A percentile compares a stretch with the other conserved stretches of the same genome.
Evolutionary conservation across 2,797 vertebrate species (phyloP).

Genomic region (Chromis chromis): DNA sequence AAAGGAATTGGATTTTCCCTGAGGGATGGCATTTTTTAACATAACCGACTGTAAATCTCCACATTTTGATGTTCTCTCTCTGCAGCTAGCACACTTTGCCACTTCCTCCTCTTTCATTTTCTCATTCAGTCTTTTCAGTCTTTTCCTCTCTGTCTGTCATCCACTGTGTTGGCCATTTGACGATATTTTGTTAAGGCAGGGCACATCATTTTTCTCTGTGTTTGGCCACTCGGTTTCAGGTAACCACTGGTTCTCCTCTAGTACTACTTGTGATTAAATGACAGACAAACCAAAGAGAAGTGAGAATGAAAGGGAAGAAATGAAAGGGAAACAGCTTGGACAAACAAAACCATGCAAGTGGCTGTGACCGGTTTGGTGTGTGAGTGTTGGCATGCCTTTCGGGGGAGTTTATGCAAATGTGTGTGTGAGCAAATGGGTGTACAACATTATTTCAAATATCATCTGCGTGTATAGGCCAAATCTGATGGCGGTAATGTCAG

Average conservation of each 20-base stretch:
- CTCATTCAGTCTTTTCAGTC: conserved; percentile 6
- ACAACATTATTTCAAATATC: conserved; percentile 22
- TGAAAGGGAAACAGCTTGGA: conserved; percentile 20
- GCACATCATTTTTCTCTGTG: conserved; percentile 28
- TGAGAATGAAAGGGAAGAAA: conserved; percentile 1
- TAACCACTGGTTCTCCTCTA: conserved; percentile 30
- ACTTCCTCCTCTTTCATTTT: not conserved
- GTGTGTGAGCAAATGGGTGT: conserved; percentile 28
- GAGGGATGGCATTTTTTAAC: conserved; percentile 53
- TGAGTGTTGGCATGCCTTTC: conserved; percentile 3
- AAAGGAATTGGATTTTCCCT: conserved; percentile 44
- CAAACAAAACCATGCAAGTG: conserved; percentile 18
- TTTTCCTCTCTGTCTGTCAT: conserved; percentile 11
- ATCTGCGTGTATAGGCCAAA: conserved; percentile 16
- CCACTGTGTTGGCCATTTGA: conserved; percentile 29
- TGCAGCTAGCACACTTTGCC: not conserved
- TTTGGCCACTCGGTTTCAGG: conserved; percentile 37
- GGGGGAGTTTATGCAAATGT: conserved; percentile 19
- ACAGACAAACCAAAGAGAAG: conserved; percentile 17
- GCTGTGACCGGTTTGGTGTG: conserved; percentile 13
- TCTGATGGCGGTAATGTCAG: conserved; percentile 31
- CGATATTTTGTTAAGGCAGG: conserved; percentile 33
- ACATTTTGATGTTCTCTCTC: conserved; percentile 22
- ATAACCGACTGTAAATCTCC: conserved; percentile 46
- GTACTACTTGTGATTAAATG: conserved; percentile 7